Percentiles rank a stretch among this genome's conserved stretches.
Conservation (phyloP, 2,888 invertebrate genomes). For the Scaptomyza cyrtandrae region DNA sequence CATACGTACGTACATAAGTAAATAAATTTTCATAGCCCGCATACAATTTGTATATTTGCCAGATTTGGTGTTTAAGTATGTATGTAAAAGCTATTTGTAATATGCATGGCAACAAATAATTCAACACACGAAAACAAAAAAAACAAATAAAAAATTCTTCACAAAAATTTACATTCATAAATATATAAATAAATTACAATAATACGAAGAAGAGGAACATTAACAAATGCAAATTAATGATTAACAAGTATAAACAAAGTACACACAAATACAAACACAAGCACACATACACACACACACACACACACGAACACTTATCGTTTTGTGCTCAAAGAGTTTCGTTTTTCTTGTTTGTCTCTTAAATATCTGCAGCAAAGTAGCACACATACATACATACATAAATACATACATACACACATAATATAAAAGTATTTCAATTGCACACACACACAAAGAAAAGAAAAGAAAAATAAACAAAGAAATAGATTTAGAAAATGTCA, state of each 20-base stretch:
- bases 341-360: conserved; percentile 57
- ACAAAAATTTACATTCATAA: conserved; percentile 23
- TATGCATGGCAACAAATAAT: conserved; percentile 41
- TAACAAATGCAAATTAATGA: conserved; percentile 6
- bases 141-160: neutral
- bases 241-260: neutral
- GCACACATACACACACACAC: conserved; percentile 2
- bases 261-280: conserved; percentile 10
- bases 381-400: conserved; percentile 7
- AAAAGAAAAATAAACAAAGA: conserved; percentile 29
- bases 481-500: conserved; percentile 56
- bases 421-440: conserved; percentile 40
- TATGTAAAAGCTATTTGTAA: conserved; percentile 48
- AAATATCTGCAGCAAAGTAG: conserved; percentile 32
- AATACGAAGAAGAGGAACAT: conserved; percentile 4
- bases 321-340: conserved; percentile 37
- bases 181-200: conserved; percentile 10
- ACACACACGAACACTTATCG: conserved; percentile 24
- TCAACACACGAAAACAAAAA: conserved; percentile 12
- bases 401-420: conserved; percentile 4
- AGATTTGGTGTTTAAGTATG: conserved; percentile 3
- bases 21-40: conserved; percentile 14
- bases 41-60: conserved; percentile 22
- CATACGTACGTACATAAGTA: neutral
- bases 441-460: conserved; percentile 22